phyloP scores from a whole-genome alignment of 1,140 invertebrate species.

The Zaprionus ornatus region DNA sequence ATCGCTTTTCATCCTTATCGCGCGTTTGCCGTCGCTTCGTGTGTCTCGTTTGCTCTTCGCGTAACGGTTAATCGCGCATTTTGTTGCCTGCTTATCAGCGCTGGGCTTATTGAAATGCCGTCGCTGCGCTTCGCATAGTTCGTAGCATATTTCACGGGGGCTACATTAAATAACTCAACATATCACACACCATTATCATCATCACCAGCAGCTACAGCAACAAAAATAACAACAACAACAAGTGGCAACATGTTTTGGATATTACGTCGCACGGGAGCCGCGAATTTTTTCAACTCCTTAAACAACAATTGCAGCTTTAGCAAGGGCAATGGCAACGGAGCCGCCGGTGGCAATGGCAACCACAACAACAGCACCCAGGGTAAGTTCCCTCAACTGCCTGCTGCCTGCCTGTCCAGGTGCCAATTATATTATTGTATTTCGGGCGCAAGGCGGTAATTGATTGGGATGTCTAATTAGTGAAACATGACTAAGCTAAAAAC shows the following conservation, averaged over 20 bases:
- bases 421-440: constrained; percentile 55
- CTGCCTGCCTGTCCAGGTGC: constrained; percentile 30
- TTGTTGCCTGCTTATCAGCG: constrained; percentile 53
- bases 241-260: constrained; percentile 81
- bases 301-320: constrained; percentile 82
- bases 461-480: constrained; percentile 60
- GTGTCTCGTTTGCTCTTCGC: constrained; percentile 12
- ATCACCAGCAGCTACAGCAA: constrained; percentile 18
- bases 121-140: constrained; percentile 48
- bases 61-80: constrained; percentile 7
- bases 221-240: constrained; percentile 9
- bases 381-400: constrained; percentile 37
- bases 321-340: constrained; percentile 59
- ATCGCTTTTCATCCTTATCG: constrained; percentile 17
- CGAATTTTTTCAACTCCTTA: constrained; percentile 82
- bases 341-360: constrained; percentile 44
- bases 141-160: constrained; percentile 47
- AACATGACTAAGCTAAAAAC: constrained; percentile 39
- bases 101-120: constrained; percentile 54
- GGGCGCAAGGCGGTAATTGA: constrained; percentile 47
- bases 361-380: constrained; percentile 72
- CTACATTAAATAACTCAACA: constrained; percentile 27
- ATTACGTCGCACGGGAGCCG: constrained; percentile 80
- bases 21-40: background rate
- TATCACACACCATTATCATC: constrained; percentile 45